A percentile compares a stretch with the other conserved stretches of the same genome.
Evolutionary conservation across 2,797 vertebrate species (phyloP).

Genomic region (Hipposideros larvatus): DNA sequence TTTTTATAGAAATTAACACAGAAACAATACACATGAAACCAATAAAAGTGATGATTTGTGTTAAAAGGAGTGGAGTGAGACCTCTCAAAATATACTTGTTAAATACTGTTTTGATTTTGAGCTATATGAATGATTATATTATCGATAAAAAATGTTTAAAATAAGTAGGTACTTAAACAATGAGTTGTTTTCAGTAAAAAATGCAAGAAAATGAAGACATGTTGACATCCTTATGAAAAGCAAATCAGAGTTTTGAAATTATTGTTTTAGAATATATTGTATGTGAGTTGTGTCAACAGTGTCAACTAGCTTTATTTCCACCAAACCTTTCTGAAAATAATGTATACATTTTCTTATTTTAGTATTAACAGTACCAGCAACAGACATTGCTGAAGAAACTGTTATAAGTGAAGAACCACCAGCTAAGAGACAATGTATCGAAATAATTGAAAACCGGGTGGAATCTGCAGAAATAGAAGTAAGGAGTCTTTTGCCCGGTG

Average conservation of each 20-base stretch:
- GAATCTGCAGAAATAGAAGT: slow-evolving; percentile 92
- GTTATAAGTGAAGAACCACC: slow-evolving; percentile 93
- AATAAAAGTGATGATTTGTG: background rate
- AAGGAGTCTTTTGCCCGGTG: slow-evolving; percentile 88
- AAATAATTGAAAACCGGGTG: slow-evolving; percentile 92
- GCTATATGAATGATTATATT: slow-evolving; percentile 14
- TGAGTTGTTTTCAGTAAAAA: background rate
- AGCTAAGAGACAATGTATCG: slow-evolving; percentile 91
- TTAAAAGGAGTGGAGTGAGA: background rate
- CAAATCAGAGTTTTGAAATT: background rate
- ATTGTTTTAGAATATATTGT: slow-evolving; percentile 6
- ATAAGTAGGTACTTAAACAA: background rate
- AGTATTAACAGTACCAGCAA: slow-evolving; percentile 94
- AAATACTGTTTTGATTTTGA: slow-evolving; percentile 44
- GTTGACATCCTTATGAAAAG: background rate
- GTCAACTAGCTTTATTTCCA: slow-evolving; percentile 24
- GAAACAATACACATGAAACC: background rate
- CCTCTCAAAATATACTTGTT: background rate
- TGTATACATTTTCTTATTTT: slow-evolving; percentile 69
- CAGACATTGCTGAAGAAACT: slow-evolving; percentile 94
- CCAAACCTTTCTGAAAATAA: slow-evolving; percentile 50
- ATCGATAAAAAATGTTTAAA: background rate
- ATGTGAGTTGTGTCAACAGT: background rate
- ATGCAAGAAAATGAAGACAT: background rate
- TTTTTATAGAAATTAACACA: slow-evolving; percentile 18